Percentiles rank a stretch among this genome's conserved stretches.
phyloP scores from a whole-genome alignment of 1,140 invertebrate species.

The Magallana angulata region DNA sequence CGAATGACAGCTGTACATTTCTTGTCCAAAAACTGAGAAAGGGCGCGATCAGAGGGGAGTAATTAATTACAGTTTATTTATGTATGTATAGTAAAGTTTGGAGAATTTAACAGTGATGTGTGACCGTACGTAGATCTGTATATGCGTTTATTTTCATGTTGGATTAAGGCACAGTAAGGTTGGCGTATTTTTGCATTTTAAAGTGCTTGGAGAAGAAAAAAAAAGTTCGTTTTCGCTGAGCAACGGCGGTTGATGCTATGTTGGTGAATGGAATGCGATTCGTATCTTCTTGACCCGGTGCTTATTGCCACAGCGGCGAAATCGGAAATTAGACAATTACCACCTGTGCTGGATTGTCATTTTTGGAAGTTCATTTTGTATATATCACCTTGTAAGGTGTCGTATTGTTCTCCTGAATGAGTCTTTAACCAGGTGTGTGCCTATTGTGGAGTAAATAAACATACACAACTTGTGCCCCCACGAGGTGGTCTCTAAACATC shows the following conservation, averaged over 20 bases:
- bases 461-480: too few relatives aligned
- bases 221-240: background rate
- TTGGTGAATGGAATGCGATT: background rate
- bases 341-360: background rate
- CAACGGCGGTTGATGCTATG: background rate
- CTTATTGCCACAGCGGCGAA: background rate
- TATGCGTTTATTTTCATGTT: background rate
- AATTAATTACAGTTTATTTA: too few relatives aligned
- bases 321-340: constrained; percentile 19
- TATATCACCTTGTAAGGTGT: constrained; percentile 21
- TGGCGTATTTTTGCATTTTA: background rate
- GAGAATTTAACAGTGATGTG: background rate
- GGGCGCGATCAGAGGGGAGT: too few relatives aligned
- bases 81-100: too few relatives aligned
- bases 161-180: constrained; percentile 12
- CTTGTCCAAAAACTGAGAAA: too few relatives aligned
- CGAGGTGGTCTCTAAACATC: too few relatives aligned
- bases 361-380: background rate
- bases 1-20: too few relatives aligned
- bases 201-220: background rate
- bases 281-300: background rate
- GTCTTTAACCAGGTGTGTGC: background rate
- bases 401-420: background rate
- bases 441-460: too few relatives aligned
- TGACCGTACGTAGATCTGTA: background rate